Base-by-base conservation (phyloP, 30 jellyfish, hydroid and myxozoan genomes). In the Hydra vulgaris region DNA sequence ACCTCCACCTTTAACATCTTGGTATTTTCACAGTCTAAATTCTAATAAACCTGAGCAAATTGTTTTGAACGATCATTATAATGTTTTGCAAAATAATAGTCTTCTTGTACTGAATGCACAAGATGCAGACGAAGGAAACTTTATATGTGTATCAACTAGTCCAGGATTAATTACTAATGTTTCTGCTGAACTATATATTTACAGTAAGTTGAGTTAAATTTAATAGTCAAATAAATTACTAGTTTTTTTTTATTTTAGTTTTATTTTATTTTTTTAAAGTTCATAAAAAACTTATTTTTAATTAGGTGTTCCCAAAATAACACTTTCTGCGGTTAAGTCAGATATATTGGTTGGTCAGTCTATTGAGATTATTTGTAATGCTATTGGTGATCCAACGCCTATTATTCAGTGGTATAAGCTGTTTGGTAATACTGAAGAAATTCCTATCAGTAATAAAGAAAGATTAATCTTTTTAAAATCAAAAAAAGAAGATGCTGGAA, bases 301-400 rank as follows among this genome's bases (percentile, higher is more conserved):
- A 76, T 25, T 77, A 93, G 99, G 88, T 0, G 92, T 88, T 1
- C 99, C 99, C 24, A 82, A 87, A 69, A 69, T 93, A 20, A 26
- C 95, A 17, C 55, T 93, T 15, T 75, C 94, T 17, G 61, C 90
- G 15, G 79, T 24, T 15, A 74, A 85, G 81, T 75, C 78, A 24
- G 79, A 71, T 72, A 74, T 88, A 1, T 83, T 68, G 26, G 95
- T 88, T 23, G 95, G 90, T 12, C 94, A 93, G 40, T 54, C 99
- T 19, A 76, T 83, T n/a, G 84, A 89, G 19, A 94, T 88, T 79
- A 73, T 78, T 68, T 93, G 99, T 73, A 67, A 16, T 3, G 95
- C 95, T n/a, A 81, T 89, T 53, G 99, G 99, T 25, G 96, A 87
- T 24, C 99, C 99, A 23, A 66, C 82, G 23, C 99, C 99, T 23